phyloP scores from a whole-genome alignment of 2,888 invertebrate genomes.

The Calameuta idolon region DNA sequence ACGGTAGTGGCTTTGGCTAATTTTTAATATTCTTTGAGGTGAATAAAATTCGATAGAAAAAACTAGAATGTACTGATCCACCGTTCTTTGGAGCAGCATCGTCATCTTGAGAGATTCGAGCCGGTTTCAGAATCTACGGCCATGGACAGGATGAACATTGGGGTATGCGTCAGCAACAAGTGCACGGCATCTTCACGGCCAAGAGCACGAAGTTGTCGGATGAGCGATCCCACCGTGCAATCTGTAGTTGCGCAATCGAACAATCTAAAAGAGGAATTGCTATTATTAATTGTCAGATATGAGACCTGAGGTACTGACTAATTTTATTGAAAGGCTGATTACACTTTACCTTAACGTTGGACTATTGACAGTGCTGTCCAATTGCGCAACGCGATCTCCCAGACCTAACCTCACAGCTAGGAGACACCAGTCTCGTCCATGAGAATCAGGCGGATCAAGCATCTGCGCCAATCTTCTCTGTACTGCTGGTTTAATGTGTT shows the following conservation, averaged over 20 bases:
- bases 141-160: constrained; percentile 56
- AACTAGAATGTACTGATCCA: constrained; percentile 14
- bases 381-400: constrained; percentile 68
- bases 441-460: constrained; percentile 79
- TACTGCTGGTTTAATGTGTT: constrained; percentile 72
- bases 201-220: constrained; percentile 58
- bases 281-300: neutral
- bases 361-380: constrained; percentile 61
- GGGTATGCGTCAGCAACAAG: constrained; percentile 59
- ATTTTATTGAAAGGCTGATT: neutral
- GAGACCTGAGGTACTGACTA: neutral
- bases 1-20: constrained; percentile 20
- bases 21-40: constrained; percentile 10
- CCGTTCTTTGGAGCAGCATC: constrained; percentile 41
- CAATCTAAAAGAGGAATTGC: constrained; percentile 42
- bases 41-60: constrained; percentile 3
- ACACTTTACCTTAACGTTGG: constrained; percentile 57
- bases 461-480: constrained; percentile 75
- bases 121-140: constrained; percentile 61
- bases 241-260: constrained; percentile 57
- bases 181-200: constrained; percentile 62
- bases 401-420: constrained; percentile 78
- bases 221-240: constrained; percentile 58
- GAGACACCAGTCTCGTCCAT: constrained; percentile 83
- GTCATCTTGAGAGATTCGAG: constrained; percentile 66